These are phyloP conservation scores for Mugil cephalus DNA, from an alignment of 2,113 vertebrate species.

Conservation along the genomic window DNA sequence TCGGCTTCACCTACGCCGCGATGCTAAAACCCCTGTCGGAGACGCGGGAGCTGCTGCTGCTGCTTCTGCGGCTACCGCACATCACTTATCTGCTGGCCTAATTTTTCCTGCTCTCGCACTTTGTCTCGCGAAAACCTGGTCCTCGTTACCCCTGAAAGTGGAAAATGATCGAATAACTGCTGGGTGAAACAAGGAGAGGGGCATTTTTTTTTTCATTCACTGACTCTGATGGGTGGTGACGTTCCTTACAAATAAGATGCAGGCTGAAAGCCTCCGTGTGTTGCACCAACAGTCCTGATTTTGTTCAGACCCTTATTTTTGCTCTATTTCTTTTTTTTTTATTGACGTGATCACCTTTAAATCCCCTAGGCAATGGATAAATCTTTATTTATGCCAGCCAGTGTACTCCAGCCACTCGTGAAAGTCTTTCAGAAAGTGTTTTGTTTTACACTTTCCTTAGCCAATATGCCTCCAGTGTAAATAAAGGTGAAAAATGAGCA, in stretches of 20 bases:
- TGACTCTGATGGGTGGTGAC: neutral
- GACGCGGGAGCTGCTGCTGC: neutral
- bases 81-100: slow-evolving; percentile 55
- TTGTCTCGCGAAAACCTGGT: slow-evolving; percentile 43
- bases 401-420: slow-evolving; percentile 20
- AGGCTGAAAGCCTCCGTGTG: too few species aligned
- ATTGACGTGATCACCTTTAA: neutral
- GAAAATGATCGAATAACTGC: slow-evolving; percentile 49
- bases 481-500: slow-evolving; percentile 65
- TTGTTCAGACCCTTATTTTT: neutral
- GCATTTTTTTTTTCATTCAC: slow-evolving; percentile 27
- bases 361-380: neutral
- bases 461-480: slow-evolving; percentile 53
- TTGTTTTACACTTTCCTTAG: slow-evolving; percentile 32
- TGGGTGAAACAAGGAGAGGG: slow-evolving; percentile 7
- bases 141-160: slow-evolving; percentile 41
- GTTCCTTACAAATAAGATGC: neutral
- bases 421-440: slow-evolving; percentile 18
- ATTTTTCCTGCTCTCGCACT: slow-evolving; percentile 20
- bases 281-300: neutral
- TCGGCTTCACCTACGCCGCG: slow-evolving; percentile 31
- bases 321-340: neutral
- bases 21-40: neutral
- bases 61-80: slow-evolving; percentile 16
- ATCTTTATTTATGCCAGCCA: slow-evolving; percentile 21